Evolutionary conservation across 2,113 vertebrate genomes (phyloP).

Genomic region (Phylloscopus whistleri): DNA sequence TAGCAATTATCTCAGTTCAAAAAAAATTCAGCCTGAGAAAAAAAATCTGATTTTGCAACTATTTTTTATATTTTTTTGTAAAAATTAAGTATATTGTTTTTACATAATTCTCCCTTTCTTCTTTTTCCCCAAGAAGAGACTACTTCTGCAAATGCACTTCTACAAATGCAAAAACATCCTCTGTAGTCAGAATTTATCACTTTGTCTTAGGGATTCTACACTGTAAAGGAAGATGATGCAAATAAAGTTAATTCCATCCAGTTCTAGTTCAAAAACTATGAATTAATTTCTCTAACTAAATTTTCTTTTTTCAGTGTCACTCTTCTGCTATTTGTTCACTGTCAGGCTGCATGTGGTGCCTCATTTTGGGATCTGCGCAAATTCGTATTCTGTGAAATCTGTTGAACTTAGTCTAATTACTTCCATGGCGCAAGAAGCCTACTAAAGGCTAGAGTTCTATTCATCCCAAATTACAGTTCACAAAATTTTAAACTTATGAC

Average conservation of each 20-base stretch:
- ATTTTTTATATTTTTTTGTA: neutral
- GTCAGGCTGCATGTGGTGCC: neutral
- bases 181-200: neutral
- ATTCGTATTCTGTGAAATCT: neutral
- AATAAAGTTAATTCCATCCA: neutral
- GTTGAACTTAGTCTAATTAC: neutral
- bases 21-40: neutral
- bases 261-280: neutral
- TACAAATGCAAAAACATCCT: neutral
- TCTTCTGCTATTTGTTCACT: neutral
- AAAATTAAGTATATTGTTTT: neutral
- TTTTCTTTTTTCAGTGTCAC: neutral
- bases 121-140: neutral
- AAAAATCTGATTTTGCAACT: neutral
- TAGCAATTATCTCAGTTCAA: neutral
- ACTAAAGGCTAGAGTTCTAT: neutral
- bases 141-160: neutral
- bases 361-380: neutral
- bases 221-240: neutral
- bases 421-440: neutral
- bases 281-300: neutral
- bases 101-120: neutral
- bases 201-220: neutral
- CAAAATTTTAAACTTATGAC: neutral
- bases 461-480: neutral